Evolutionary conservation across 2,888 invertebrate genomes (phyloP).

Genomic region (Creontiades dilutus): DNA sequence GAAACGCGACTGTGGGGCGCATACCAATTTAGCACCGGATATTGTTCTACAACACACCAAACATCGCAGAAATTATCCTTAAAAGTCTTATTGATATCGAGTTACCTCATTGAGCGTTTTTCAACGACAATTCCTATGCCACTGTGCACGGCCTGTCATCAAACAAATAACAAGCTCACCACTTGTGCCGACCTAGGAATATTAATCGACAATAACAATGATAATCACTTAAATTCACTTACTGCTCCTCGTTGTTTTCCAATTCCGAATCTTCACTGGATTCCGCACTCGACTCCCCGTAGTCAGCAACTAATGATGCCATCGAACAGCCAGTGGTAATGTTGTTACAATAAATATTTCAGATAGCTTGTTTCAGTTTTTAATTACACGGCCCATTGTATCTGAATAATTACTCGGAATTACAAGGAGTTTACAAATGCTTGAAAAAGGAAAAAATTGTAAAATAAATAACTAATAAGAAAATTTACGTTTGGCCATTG

Average conservation of each 20-base stretch:
- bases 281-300: constrained; percentile 80
- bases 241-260: constrained; percentile 78
- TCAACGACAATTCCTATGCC: too few relatives aligned
- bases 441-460: background rate
- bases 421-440: background rate
- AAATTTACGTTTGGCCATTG: constrained; percentile 7
- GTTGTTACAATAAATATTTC: background rate
- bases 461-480: constrained; percentile 35
- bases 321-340: constrained; percentile 76
- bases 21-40: too few relatives aligned
- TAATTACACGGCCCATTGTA: background rate
- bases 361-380: background rate
- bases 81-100: too few relatives aligned
- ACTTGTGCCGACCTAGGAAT: too few relatives aligned
- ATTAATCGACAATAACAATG: too few relatives aligned
- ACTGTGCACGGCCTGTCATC: too few relatives aligned
- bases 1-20: too few relatives aligned
- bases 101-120: too few relatives aligned
- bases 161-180: too few relatives aligned
- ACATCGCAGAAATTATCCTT: too few relatives aligned
- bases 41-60: too few relatives aligned
- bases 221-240: constrained; percentile 75
- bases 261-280: constrained; percentile 78
- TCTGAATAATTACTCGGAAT: background rate
- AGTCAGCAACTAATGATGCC: constrained; percentile 85